Base-by-base conservation (phyloP, 2,113 vertebrate genomes). In the Triplophysa dalaica region DNA sequence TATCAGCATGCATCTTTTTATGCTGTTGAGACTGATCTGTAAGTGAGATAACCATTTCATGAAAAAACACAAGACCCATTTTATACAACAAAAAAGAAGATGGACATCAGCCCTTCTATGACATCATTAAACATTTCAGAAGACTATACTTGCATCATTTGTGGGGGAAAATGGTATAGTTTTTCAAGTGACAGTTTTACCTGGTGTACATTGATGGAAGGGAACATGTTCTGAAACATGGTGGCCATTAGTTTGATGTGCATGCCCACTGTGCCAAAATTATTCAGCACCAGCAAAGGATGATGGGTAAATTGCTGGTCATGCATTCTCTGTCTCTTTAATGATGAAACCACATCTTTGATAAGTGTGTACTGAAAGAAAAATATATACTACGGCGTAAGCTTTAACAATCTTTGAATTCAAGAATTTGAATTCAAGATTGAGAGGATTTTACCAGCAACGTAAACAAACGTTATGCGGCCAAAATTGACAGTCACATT, bases 221-320 rank as follows among this genome's bases (percentile, higher is more conserved):
- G 96, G 21, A 98, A 96, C 92, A 98, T 94, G 87, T 98, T 94
- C 87, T 98, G 97, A 86, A 98, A 96, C 94, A 97, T 96, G 77
- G 91, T 95, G 78, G 95, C 94, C 94, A 95, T 97, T 48, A 98
- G 91, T 85, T 97, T 97, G 79, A 98, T 61, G 0, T 98, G 96
- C 93, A 98, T 97, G 80, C 95, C 95, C 0, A 93, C 92, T 0
- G 88, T 83, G 0, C 95, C 94, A 9, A 98, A 97, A 83, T 95
- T 97, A 79, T 96, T 98, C 80, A 98, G 94, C 58, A 98, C 91
- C 75, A 98, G 91, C 1, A 98, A 90, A 0, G 96, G 96, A 11
- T 95, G 95, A 77, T 95, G 94, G 0, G 88, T 84, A 82, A 98
- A 98, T 91, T 98, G 97, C 86, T 98, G 93, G 22, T 95, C 94